phyloP scores from a whole-genome alignment of 2,113 vertebrate species.

The Pollimyrus isidori region DNA sequence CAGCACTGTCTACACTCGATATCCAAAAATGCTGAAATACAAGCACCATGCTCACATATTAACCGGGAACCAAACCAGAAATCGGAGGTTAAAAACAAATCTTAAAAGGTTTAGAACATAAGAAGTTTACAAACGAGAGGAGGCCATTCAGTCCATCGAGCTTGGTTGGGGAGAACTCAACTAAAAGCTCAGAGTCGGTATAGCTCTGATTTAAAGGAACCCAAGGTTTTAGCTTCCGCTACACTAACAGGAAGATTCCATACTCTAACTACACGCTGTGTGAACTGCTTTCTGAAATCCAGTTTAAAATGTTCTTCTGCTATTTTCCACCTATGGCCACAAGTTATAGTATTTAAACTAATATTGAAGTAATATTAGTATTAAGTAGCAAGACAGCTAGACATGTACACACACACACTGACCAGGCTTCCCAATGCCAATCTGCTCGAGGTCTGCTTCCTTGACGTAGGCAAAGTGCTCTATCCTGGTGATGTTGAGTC shows the following conservation, averaged over 20 bases:
- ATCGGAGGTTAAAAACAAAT: neutral
- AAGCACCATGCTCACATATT: neutral
- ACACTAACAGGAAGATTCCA: too few species aligned
- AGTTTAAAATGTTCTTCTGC: too few species aligned
- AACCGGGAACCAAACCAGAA: neutral
- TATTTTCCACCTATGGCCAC: too few species aligned
- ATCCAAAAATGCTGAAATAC: neutral
- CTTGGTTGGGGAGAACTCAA: too few species aligned
- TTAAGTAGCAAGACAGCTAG: neutral
- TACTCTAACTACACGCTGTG: too few species aligned
- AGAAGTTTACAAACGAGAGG: too few species aligned
- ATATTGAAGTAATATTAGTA: neutral
- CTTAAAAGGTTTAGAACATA: neutral
- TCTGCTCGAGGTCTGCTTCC: constrained; percentile 69
- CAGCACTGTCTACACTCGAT: neutral
- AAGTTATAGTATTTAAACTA: neutral
- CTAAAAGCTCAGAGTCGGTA: too few species aligned
- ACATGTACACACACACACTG: constrained; percentile 24
- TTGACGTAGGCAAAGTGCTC: constrained; percentile 78
- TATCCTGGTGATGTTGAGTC: constrained; percentile 73
- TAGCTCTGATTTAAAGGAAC: too few species aligned
- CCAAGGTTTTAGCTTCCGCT: too few species aligned
- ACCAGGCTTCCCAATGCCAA: constrained; percentile 83
- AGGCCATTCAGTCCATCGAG: too few species aligned
- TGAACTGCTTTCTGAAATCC: too few species aligned